phyloP scores from a whole-genome alignment of 2,113 vertebrate genomes.

The Fregetta grallaria region DNA sequence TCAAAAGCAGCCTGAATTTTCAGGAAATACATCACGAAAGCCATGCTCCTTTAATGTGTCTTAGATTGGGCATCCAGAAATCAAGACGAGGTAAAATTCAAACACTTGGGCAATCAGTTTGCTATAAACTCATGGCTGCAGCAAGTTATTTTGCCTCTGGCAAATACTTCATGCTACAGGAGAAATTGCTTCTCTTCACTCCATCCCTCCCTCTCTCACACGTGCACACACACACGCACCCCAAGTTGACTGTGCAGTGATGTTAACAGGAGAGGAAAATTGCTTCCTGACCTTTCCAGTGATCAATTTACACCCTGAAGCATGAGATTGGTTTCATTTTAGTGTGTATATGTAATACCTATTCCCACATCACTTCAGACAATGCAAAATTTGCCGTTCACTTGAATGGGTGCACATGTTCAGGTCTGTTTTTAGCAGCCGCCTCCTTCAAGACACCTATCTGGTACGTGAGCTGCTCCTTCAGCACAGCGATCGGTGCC shows the following conservation, averaged over 20 bases:
- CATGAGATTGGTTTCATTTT: background rate
- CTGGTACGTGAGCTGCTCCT: background rate
- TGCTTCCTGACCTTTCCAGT: conserved; percentile 25
- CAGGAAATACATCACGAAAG: background rate
- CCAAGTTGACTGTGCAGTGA: background rate
- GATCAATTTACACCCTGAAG: conserved; percentile 30
- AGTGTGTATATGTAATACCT: background rate
- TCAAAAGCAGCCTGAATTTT: background rate
- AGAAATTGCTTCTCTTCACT: background rate
- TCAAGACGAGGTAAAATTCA: background rate
- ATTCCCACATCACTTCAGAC: background rate
- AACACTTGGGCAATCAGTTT: background rate
- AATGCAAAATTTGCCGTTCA: background rate
- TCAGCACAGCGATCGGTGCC: accelerated
- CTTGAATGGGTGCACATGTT: background rate
- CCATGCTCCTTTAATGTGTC: background rate
- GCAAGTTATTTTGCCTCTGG: background rate
- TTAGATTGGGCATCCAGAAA: background rate
- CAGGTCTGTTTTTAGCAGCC: background rate
- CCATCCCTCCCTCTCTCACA: background rate
- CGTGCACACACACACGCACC: background rate
- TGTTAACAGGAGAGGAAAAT: conserved; percentile 40
- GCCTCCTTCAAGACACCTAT: background rate
- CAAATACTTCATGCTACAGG: background rate
- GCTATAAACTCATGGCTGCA: background rate